Evolutionary conservation across 2,113 vertebrate species (phyloP), one percentile per base, ranked within the genome.

Genomic region (Thunnus maccoyii): DNA sequence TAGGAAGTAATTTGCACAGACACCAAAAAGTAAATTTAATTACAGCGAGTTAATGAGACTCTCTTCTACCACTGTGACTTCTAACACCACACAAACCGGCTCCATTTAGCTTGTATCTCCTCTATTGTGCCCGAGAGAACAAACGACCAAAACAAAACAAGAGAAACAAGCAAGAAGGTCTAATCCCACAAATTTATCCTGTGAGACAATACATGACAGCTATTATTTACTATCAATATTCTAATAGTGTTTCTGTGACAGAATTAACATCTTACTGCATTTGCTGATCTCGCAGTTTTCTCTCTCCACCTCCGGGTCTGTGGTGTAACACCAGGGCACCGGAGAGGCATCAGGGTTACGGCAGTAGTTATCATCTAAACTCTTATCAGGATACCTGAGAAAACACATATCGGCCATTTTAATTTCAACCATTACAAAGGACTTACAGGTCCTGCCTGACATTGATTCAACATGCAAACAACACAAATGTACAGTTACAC

Each of bases 241-340:
- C 12, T 66, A 47, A 61, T n/a, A 4, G 1, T 44, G 32, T 41
- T 1, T 14, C 3, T 14, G 18, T 9, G 1, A 0, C 12, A 55
- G 47, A 69, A 50, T 13, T 7, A 6, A 0, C 12, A 4, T 92
- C 97, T 95, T 94, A 98, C 97, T 93, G 89, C 98, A 99, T 86
- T 94, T 83, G 14, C 92, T 95, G 82, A 99, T 97, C 65, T 83
- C 91, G 71, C 98, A 99, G 93, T 91, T 96, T 78, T 99, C 97
- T 7, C 97, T 88, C 91, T 98, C 94, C 54, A 93, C 79, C 5
- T 78, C 12, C 0, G 94, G 92, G 84, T 99, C 94, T 0, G 94
- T 97, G 67, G 98, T 99, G 91, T 98, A 99, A 89, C 98, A 99
- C 98, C 98, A 99, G 61, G 98, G 98, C 52, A 95, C 91, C 3